A percentile compares a stretch with the other conserved stretches of the same genome.
Evolutionary conservation across 37 sponge, comb jelly and placozoan species (phyloP).

Genomic region (Petrosia ficiformis): DNA sequence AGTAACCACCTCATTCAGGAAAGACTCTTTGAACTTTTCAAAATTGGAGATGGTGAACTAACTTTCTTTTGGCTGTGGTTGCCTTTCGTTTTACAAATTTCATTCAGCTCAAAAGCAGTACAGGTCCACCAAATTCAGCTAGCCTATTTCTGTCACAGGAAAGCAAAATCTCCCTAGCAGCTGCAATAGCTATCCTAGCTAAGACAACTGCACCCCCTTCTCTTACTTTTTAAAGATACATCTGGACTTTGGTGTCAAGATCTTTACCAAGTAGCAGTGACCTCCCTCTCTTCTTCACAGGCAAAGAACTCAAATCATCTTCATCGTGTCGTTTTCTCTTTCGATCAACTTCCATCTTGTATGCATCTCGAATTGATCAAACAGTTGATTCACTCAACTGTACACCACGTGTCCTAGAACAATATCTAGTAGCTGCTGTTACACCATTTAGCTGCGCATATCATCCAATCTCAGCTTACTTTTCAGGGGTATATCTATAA

Average conservation of each 20-base stretch:
- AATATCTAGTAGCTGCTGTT: too few species aligned
- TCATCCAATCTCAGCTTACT: too few species aligned
- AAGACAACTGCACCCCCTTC: conserved; percentile 40
- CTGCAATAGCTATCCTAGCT: conserved; percentile 40
- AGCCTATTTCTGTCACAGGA: conserved; percentile 8
- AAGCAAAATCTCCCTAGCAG: conserved; percentile 38
- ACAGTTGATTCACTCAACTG: too few species aligned
- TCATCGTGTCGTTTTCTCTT: too few species aligned
- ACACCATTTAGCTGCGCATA: too few species aligned
- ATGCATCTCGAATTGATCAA: too few species aligned
- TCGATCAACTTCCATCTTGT: too few species aligned
- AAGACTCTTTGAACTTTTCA: conserved; percentile 12
- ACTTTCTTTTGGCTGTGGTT: conserved; percentile 12
- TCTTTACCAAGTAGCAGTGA: conserved; percentile 14
- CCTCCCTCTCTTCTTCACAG: conserved; percentile 21
- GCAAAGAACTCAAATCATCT: conserved; percentile 3
- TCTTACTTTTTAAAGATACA: conserved; percentile 39
- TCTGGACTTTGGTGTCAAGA: conserved; percentile 28
- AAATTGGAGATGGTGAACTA: conserved; percentile 14
- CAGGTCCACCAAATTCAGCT: conserved; percentile 44
- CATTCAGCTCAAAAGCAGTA: conserved; percentile 31
- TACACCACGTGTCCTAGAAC: too few species aligned
- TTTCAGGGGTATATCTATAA: too few species aligned
- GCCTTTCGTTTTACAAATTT: too few species aligned
- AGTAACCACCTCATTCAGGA: conserved; percentile 27